Evolutionary conservation across 2,888 invertebrate genomes (phyloP), one percentile per base, ranked within the genome.

Genomic region (Lepidocyrtoides sp.): DNA sequence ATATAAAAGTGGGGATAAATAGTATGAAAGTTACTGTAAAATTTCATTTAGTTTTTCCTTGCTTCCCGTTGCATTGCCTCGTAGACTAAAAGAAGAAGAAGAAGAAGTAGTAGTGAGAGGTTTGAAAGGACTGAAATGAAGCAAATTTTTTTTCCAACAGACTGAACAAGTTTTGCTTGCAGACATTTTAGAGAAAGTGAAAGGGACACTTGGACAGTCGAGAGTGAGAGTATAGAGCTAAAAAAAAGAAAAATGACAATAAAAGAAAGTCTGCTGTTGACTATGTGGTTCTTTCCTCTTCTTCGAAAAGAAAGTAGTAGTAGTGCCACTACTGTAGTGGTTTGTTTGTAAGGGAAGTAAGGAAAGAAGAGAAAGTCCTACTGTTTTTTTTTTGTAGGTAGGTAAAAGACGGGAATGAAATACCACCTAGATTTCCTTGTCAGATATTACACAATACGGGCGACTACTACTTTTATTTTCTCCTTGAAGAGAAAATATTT

Each of bases 151-250:
- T 63, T 63, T 63, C 20, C 20, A 54, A 54, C 17, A 20, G 63
- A 63, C 26, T 63, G 63, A 29, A 29, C 63, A 63, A 69, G 7
- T 69, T n/a, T 69, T 36, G n/a, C 36, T 36, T 32, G 3, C 36
- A 20, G 57, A 57, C 57, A 51, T 17, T 36, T 17, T 36, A 17
- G 10, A n/a, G 0, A 32, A 36, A 69, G 66, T 69, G 36, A 69
- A 69, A 69, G 36, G 66, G 66, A 69, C 66, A 69, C 17, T 69
- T 69, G 66, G 66, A 69, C 66, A 69, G 66, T 32, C 63, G 54
- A 10, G 41, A n/a, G 51, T 51, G n/a, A 7, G 2, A 23, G 60
- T 12, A 60, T 36, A 36, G 36, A 0, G 12, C n/a, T n/a, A n/a
- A 20, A 4, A n/a, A 36, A 69, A 36, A 69, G 66, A 69, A 69